Conservation (phyloP, 1,140 invertebrate genomes). For the Hesperophylax magnus region DNA sequence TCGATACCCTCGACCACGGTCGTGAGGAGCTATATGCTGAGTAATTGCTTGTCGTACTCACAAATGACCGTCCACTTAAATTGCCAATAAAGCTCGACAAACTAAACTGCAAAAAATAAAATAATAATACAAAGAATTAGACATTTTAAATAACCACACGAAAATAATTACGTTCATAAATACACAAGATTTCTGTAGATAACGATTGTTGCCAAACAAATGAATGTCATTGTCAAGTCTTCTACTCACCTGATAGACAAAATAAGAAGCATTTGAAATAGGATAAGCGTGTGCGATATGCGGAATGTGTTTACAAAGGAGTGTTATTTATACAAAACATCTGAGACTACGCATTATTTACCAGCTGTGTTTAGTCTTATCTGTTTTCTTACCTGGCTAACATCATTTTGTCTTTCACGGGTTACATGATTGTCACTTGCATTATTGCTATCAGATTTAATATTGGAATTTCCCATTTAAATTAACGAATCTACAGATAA, state of each 20-base stretch:
- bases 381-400: slow-evolving; percentile 43
- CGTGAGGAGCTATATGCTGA: slow-evolving; percentile 69
- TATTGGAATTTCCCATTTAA: slow-evolving; percentile 48
- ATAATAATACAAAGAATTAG: not conserved
- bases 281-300: not conserved
- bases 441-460: slow-evolving; percentile 17
- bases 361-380: slow-evolving; percentile 45
- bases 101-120: slow-evolving; percentile 66
- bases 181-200: not conserved
- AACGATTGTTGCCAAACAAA: not conserved
- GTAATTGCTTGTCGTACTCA: slow-evolving; percentile 68
- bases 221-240: not conserved
- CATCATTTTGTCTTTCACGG: slow-evolving; percentile 43
- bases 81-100: slow-evolving; percentile 70
- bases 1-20: slow-evolving; percentile 74
- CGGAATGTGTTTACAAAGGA: not conserved
- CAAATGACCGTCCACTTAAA: slow-evolving; percentile 68
- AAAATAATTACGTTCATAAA: not conserved
- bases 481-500: slow-evolving; percentile 16
- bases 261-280: not conserved
- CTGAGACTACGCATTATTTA: slow-evolving; percentile 39
- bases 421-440: slow-evolving; percentile 29
- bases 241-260: not conserved
- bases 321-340: slow-evolving; percentile 34
- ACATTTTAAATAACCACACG: not conserved